These are phyloP conservation scores for Hirtodrosophila cameraria DNA, from an alignment of 2,888 invertebrate species.

Conservation along the genomic window DNA sequence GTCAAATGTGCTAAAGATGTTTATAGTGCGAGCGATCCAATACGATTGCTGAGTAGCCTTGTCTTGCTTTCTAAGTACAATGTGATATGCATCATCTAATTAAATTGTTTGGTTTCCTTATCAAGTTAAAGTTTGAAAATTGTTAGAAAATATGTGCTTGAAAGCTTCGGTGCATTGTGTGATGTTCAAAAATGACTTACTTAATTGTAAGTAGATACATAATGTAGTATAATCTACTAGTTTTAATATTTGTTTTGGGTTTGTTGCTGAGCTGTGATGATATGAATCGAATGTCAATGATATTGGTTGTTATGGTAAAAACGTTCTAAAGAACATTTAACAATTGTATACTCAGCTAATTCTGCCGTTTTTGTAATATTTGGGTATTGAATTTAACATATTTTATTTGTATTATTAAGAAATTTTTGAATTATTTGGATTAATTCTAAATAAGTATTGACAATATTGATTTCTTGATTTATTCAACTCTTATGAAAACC, in stretches of 20 bases:
- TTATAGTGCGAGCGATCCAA: conserved; percentile 45
- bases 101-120: conserved; percentile 22
- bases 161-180: conserved; percentile 42
- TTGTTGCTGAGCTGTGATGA: conserved; percentile 55
- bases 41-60: conserved; percentile 36
- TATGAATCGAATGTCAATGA: conserved; percentile 55
- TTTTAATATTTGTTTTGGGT: neutral
- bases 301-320: conserved; percentile 22
- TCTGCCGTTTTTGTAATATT: conserved; percentile 10
- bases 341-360: conserved; percentile 3
- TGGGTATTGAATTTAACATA: conserved; percentile 4
- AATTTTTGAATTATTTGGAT: conserved; percentile 8
- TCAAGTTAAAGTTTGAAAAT: conserved; percentile 26
- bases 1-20: conserved; percentile 40
- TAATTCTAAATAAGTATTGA: conserved; percentile 15
- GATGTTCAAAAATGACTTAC: conserved; percentile 2
- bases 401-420: conserved; percentile 8
- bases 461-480: conserved; percentile 13
- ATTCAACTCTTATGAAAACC: conserved; percentile 43
- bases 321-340: conserved; percentile 34
- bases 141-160: conserved; percentile 35
- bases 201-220: conserved; percentile 3
- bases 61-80: conserved; percentile 12
- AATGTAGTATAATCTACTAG: conserved; percentile 5
- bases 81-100: conserved; percentile 64